phyloP scores from a whole-genome alignment of 2,888 invertebrate genomes.

The Pseudococcus longispinus region DNA sequence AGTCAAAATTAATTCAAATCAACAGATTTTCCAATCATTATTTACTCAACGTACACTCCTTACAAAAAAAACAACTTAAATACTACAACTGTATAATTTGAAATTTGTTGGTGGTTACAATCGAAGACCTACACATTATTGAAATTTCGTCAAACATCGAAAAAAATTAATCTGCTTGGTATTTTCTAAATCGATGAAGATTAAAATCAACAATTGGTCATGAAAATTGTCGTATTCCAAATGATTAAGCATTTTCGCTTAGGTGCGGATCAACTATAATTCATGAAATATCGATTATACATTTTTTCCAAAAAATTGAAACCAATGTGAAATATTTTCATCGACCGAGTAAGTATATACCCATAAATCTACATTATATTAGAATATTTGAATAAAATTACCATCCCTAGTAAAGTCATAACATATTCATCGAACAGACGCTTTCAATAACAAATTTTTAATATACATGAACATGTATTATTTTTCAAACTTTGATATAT shows the following conservation, averaged over 20 bases:
- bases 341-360: conserved; percentile 3
- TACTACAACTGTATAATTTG: no score
- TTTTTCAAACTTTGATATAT: conserved; percentile 3
- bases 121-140: no score
- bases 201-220: background rate
- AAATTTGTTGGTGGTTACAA: no score
- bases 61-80: no score
- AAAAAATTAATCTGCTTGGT: no score
- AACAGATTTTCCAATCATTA: no score
- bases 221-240: background rate
- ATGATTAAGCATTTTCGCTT: background rate
- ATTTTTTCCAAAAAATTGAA: background rate
- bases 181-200: no score
- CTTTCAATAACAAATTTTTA: background rate
- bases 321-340: conserved; percentile 19
- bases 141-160: no score
- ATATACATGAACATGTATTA: background rate
- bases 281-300: background rate
- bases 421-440: conserved; percentile 28
- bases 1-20: no score
- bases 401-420: background rate
- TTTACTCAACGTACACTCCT: no score
- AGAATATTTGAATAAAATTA: conserved; percentile 22
- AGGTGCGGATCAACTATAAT: background rate
- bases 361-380: conserved; percentile 17